These are phyloP conservation scores for Hylaea fasciaria DNA, from an alignment of 2,888 invertebrate genomes.

Conservation along the genomic window DNA sequence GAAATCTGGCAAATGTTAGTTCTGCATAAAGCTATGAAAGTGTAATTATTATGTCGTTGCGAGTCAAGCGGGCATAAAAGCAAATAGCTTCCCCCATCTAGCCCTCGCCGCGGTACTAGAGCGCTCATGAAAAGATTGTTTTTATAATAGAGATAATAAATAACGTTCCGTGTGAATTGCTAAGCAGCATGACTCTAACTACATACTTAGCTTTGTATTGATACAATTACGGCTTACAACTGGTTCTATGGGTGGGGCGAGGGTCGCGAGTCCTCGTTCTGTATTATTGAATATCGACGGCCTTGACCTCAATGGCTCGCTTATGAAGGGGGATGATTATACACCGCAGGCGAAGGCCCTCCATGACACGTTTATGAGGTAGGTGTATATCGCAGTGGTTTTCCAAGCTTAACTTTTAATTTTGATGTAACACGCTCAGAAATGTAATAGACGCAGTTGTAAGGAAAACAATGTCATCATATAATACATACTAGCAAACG, in stretches of 20 bases:
- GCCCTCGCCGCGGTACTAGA: constrained; percentile 38
- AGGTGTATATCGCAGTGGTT: constrained; percentile 9
- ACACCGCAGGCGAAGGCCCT: constrained; percentile 40
- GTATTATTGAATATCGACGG: constrained; percentile 64
- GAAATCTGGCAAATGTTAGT: constrained; percentile 36
- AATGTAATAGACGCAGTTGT: background rate
- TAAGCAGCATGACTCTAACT: constrained; percentile 34
- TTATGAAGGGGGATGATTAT: constrained; percentile 55
- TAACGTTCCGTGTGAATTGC: constrained; percentile 30
- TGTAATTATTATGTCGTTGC: constrained; percentile 62
- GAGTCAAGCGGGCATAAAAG: constrained; percentile 63
- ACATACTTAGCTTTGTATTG: constrained; percentile 37
- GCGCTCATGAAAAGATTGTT: constrained; percentile 35
- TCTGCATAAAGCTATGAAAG: constrained; percentile 47
- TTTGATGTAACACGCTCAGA: background rate
- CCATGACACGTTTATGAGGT: constrained; percentile 21
- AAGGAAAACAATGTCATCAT: background rate
- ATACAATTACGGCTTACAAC: constrained; percentile 39
- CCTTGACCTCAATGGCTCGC: constrained; percentile 65
- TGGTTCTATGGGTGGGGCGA: constrained; percentile 52
- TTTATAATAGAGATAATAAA: constrained; percentile 36
- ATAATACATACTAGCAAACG: too few relatives aligned
- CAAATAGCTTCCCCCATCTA: constrained; percentile 60
- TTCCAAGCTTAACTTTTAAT: constrained; percentile 8
- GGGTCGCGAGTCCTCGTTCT: constrained; percentile 53